Evolutionary conservation across 37 sponge, comb jelly and placozoan genomes (phyloP).

Genomic region (Axinella damicornis): DNA sequence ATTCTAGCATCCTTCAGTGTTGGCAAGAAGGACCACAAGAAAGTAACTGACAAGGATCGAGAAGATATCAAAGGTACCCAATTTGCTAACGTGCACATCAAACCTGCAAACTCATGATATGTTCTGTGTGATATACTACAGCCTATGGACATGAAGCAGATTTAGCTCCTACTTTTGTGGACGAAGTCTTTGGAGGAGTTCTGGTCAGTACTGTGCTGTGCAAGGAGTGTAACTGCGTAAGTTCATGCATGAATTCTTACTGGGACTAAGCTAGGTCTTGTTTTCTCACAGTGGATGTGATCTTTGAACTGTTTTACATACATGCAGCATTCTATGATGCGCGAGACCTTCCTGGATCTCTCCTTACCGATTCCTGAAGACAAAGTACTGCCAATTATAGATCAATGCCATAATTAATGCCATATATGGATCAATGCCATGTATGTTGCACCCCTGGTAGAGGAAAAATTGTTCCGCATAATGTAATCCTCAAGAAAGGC

Average conservation of each 20-base stretch:
- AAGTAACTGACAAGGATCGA: constrained; percentile 60
- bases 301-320: neutral
- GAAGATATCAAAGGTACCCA: constrained; percentile 67
- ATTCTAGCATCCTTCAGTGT: constrained; percentile 47
- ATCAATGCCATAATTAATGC: too few relatives aligned
- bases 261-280: too few relatives aligned
- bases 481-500: too few relatives aligned
- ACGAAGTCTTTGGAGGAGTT: constrained; percentile 86
- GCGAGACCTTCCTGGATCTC: constrained; percentile 87
- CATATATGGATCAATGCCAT: too few relatives aligned
- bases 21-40: neutral
- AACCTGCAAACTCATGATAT: too few relatives aligned
- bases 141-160: constrained; percentile 58
- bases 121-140: neutral
- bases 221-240: constrained; percentile 60
- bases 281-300: too few relatives aligned
- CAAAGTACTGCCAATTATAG: too few relatives aligned
- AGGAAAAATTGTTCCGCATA: too few relatives aligned
- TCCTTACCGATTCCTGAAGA: constrained; percentile 75
- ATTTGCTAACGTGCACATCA: too few relatives aligned
- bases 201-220: constrained; percentile 82
- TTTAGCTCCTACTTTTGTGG: constrained; percentile 76
- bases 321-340: constrained; percentile 50
- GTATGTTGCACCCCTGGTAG: too few relatives aligned
- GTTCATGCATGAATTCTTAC: too few relatives aligned